Evolutionary conservation across 2,113 vertebrate species (phyloP).

Genomic region (Channa maculata): DNA sequence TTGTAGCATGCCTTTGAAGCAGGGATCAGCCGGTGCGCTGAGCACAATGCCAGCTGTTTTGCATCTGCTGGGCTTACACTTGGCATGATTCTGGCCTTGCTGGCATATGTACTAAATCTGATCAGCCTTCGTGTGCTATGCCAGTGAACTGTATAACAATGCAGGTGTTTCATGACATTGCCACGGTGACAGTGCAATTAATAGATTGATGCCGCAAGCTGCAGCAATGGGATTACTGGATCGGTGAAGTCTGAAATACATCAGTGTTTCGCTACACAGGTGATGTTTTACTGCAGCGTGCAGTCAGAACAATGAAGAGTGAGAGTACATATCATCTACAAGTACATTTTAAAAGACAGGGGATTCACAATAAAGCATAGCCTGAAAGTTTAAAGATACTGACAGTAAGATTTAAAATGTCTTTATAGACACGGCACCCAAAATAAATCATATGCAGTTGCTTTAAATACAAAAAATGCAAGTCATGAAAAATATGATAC

Average conservation of each 20-base stretch:
- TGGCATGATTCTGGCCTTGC: conserved; percentile 57
- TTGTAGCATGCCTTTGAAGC: conserved; percentile 63
- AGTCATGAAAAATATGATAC: background rate
- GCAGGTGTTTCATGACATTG: conserved; percentile 73
- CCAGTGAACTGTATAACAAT: conserved; percentile 67
- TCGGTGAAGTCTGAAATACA: conserved; percentile 68
- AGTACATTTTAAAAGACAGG: background rate
- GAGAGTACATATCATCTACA: conserved; percentile 14
- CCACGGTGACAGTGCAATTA: conserved; percentile 72
- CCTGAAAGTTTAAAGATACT: background rate
- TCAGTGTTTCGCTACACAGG: conserved; percentile 27
- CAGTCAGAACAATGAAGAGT: conserved; percentile 28
- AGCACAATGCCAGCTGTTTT: conserved; percentile 77
- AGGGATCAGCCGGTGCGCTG: conserved; percentile 63
- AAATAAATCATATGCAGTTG: background rate
- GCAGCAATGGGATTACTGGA: conserved; percentile 68
- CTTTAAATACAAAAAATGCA: background rate
- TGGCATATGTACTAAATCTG: conserved; percentile 68
- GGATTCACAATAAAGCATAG: background rate
- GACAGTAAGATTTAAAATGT: background rate
- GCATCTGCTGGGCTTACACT: conserved; percentile 72
- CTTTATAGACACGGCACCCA: background rate
- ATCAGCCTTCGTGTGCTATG: conserved; percentile 58
- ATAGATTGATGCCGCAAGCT: conserved; percentile 67
- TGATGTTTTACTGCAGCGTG: conserved; percentile 47